phyloP scores from a whole-genome alignment of 2,797 vertebrate species.

The Schizopygopsis pylzovi region DNA sequence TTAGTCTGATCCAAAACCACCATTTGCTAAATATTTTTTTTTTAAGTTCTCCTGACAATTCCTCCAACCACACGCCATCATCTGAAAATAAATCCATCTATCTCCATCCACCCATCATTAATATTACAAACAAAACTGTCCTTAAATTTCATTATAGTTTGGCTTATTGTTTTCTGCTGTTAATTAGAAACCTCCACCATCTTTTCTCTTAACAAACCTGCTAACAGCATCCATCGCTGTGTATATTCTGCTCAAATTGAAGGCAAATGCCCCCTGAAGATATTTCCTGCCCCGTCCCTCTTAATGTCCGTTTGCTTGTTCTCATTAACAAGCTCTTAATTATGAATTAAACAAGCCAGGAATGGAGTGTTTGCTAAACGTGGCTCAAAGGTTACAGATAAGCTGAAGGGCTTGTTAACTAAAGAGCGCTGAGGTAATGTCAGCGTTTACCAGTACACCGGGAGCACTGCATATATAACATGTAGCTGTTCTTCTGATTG shows the following conservation, averaged over 20 bases:
- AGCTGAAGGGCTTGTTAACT: constrained; percentile 56
- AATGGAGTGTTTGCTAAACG: constrained; percentile 60
- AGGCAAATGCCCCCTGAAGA: constrained; percentile 45
- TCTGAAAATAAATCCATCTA: not conserved
- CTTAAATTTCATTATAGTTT: not conserved
- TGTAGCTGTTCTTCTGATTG: not conserved
- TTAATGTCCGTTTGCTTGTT: constrained; percentile 60
- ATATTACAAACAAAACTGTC: not conserved
- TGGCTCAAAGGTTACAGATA: constrained; percentile 59
- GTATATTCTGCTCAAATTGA: constrained; percentile 40
- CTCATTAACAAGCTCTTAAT: constrained; percentile 65
- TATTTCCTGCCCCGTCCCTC: constrained; percentile 44
- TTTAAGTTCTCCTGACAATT: constrained; percentile 44
- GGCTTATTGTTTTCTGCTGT: not conserved
- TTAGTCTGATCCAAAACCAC: constrained; percentile 52
- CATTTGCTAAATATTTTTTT: constrained; percentile 40
- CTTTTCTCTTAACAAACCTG: constrained; percentile 16
- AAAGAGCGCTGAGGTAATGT: constrained; percentile 31
- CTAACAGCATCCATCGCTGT: constrained; percentile 11
- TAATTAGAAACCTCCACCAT: not conserved
- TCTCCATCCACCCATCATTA: not conserved
- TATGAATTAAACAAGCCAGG: constrained; percentile 57
- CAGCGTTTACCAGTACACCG: constrained; percentile 29
- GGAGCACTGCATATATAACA: constrained; percentile 5
- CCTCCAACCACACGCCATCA: not conserved